Evolutionary conservation across 1,140 invertebrate species (phyloP).

Genomic region (Drosophila obscura): DNA sequence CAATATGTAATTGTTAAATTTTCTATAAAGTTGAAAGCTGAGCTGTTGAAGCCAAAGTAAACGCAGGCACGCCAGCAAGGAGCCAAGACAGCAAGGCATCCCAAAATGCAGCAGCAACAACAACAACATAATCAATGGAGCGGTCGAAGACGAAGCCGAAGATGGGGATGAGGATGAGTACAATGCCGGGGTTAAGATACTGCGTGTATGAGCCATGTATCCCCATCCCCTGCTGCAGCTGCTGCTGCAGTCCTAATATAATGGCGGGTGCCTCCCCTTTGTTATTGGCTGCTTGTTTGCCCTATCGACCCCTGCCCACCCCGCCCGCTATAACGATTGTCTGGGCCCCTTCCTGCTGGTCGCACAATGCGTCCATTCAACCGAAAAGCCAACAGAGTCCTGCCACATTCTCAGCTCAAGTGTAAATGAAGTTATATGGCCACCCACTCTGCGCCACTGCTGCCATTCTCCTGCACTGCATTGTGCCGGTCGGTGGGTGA

Average conservation of each 20-base stretch:
- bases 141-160: slow-evolving; percentile 23
- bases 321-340: neutral
- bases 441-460: slow-evolving; percentile 12
- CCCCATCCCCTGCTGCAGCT: slow-evolving; percentile 1
- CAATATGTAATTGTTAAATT: slow-evolving; percentile 79
- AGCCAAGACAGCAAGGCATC: neutral
- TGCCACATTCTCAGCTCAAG: slow-evolving; percentile 51
- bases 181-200: slow-evolving; percentile 66
- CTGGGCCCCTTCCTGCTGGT: slow-evolving; percentile 1
- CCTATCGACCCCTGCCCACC: slow-evolving; percentile 21
- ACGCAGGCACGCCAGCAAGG: slow-evolving; percentile 33
- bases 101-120: neutral
- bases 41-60: slow-evolving; percentile 27
- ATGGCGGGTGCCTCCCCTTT: slow-evolving; percentile 45
- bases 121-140: slow-evolving; percentile 69
- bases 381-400: slow-evolving; percentile 62
- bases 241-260: slow-evolving; percentile 42
- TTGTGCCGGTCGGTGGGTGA: slow-evolving; percentile 21
- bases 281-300: slow-evolving; percentile 73
- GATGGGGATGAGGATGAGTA: slow-evolving; percentile 18
- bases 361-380: slow-evolving; percentile 73
- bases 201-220: slow-evolving; percentile 29
- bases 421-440: slow-evolving; percentile 63
- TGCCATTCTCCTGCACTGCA: slow-evolving; percentile 12
- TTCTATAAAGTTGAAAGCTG: slow-evolving; percentile 49